phyloP scores from a whole-genome alignment of 2,113 vertebrate species.

The Aspiorhynchus laticeps region DNA sequence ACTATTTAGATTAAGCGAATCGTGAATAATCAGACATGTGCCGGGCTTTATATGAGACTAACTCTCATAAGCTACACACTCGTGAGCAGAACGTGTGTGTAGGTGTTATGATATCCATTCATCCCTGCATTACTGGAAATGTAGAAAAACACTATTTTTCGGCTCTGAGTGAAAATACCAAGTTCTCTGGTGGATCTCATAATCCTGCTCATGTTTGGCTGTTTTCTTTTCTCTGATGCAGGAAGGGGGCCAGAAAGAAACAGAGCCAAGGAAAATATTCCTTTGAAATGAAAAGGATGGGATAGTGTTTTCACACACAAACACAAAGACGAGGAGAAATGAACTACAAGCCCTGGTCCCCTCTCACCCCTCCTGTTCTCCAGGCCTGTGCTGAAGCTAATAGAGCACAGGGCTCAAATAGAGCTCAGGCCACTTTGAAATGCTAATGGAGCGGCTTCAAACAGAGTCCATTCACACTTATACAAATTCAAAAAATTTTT shows the following conservation, averaged over 20 bases:
- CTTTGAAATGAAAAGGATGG: conserved; percentile 45
- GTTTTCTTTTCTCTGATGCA: conserved; percentile 39
- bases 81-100: background rate
- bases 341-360: conserved; percentile 80
- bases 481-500: conserved; percentile 87
- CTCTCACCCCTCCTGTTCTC: conserved; percentile 81
- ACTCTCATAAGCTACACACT: background rate
- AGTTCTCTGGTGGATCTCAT: conserved; percentile 44
- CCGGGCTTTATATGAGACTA: background rate
- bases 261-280: conserved; percentile 42
- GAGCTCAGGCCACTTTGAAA: conserved; percentile 91
- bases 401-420: conserved; percentile 81
- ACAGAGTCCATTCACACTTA: conserved; percentile 89
- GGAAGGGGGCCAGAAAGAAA: conserved; percentile 36
- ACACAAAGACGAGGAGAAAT: conserved; percentile 73
- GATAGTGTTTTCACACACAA: conserved; percentile 70
- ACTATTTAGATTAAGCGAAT: background rate
- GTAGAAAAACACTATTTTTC: background rate
- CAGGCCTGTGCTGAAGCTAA: conserved; percentile 86
- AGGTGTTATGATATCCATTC: background rate
- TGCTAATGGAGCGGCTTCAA: conserved; percentile 89
- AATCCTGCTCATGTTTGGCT: conserved; percentile 38
- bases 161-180: conserved; percentile 26
- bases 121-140: background rate
- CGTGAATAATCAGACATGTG: background rate